Conservation (phyloP, 1,140 invertebrate species). For the Coenobita brevimanus region DNA sequence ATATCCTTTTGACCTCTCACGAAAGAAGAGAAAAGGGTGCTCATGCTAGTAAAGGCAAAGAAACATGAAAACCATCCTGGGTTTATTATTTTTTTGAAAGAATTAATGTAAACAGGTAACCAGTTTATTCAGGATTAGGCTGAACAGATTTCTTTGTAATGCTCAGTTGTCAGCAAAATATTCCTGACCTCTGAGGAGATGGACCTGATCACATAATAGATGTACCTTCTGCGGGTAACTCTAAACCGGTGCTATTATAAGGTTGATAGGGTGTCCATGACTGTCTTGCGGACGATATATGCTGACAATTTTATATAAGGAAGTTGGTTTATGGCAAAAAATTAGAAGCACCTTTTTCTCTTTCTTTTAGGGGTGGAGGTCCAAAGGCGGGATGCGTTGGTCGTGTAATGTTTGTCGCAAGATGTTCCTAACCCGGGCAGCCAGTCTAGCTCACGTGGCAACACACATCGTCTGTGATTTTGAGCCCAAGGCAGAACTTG, state of each 20-base stretch:
- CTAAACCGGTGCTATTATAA: background rate
- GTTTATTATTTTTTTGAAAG: too few relatives aligned
- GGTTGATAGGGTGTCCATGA: background rate
- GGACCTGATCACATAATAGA: too few relatives aligned
- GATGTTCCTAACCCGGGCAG: constrained; percentile 36
- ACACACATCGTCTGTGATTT: constrained; percentile 50
- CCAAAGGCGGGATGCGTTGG: constrained; percentile 28
- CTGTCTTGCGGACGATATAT: too few relatives aligned
- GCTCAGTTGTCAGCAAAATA: too few relatives aligned
- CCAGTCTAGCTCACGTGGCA: constrained; percentile 47
- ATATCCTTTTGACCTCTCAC: background rate
- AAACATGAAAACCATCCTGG: too few relatives aligned
- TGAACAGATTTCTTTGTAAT: too few relatives aligned
- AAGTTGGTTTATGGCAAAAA: too few relatives aligned
- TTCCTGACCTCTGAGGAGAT: too few relatives aligned
- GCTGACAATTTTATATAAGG: too few relatives aligned
- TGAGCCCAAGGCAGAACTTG: constrained; percentile 29
- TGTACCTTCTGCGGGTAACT: constrained; percentile 35
- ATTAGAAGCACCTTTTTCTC: constrained; percentile 63
- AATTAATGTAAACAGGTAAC: too few relatives aligned
- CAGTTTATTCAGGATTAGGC: too few relatives aligned
- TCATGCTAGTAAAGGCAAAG: too few relatives aligned
- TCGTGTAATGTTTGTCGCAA: constrained; percentile 54
- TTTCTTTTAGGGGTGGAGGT: constrained; percentile 55
- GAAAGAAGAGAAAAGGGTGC: constrained; percentile 42